Evolutionary conservation across 2,888 invertebrate species (phyloP).

Genomic region (Papilio gigon): DNA sequence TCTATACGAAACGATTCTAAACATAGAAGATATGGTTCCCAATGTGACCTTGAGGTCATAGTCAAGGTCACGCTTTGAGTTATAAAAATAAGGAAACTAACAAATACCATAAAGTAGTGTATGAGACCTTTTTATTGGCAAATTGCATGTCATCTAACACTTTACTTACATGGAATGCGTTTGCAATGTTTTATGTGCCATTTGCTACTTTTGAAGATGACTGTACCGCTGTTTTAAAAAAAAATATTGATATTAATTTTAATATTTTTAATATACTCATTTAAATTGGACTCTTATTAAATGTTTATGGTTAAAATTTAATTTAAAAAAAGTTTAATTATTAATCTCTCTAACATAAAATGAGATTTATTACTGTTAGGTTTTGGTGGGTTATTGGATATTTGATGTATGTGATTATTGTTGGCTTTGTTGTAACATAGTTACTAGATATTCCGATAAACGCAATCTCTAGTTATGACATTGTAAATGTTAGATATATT

Average conservation of each 20-base stretch:
- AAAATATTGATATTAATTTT: not conserved
- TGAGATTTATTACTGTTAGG: constrained; percentile 4
- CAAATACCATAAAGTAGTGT: constrained; percentile 4
- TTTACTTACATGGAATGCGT: constrained; percentile 1
- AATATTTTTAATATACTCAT: not conserved
- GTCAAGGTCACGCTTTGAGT: not conserved
- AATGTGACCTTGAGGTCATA: constrained; percentile 4
- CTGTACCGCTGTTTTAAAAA: not conserved
- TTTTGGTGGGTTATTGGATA: not conserved
- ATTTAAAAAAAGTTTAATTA: not conserved
- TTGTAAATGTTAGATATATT: constrained; percentile 2
- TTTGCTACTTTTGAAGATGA: constrained; percentile 7
- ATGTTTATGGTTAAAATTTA: not conserved
- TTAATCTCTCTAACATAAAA: not conserved
- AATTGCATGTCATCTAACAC: constrained; percentile 12
- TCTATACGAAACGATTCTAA: not conserved
- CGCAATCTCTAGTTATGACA: not conserved
- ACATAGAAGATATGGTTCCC: not conserved
- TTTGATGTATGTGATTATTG: not conserved
- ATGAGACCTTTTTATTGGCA: not conserved
- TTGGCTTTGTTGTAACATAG: not conserved
- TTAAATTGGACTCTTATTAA: not conserved
- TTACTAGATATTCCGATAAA: constrained; percentile 14
- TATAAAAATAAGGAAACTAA: not conserved
- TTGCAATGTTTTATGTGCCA: not conserved